Evolutionary conservation across 2,888 invertebrate species (phyloP), one percentile per base, ranked within the genome.

Genomic region (Papilio protenor): DNA sequence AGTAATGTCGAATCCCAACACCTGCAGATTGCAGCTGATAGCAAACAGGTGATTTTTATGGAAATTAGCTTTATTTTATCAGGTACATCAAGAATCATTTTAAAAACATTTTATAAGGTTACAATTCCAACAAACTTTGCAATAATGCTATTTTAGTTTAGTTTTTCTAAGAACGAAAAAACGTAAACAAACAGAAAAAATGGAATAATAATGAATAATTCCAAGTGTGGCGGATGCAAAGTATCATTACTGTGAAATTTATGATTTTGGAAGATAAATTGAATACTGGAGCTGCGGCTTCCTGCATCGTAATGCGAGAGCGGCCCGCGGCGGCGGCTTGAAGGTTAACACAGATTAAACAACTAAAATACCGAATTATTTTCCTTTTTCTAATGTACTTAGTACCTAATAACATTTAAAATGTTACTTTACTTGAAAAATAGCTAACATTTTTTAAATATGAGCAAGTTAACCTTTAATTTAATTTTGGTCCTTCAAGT

Each of bases 221-320:
- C 69, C 79, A 77, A 85, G 85, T 85, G 87, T 84, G 83, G 85
- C 91, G 91, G 90, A 93, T 90, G 90, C 89, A 87, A 92, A 93
- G 90, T 90, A 90, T 92, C 91, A 91, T 93, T 92, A 91, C 86
- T 87, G 87, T 86, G 88, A 87, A 92, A 94, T 93, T 92, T 93
- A 93, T 92, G 91, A 92, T 92, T 93, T 93, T 90, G 86, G 89
- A 93, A 91, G 92, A 94, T 93, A 94, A 92, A 94, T 93, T 91
- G 92, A 90, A 88, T 88, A 87, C 87, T 90, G 88, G 90, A 87
- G 87, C 86, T 85, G 89, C 93, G 94, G 93, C 93, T 94, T 94
- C 94, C 94, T 93, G 92, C 88, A 88, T 90, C 79, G 86, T 93
- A 94, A 94, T 93, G 91, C 93, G 84, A 87, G 87, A 89, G 88